Conservation (phyloP, 2,113 vertebrate species). For the Chionis minor region DNA sequence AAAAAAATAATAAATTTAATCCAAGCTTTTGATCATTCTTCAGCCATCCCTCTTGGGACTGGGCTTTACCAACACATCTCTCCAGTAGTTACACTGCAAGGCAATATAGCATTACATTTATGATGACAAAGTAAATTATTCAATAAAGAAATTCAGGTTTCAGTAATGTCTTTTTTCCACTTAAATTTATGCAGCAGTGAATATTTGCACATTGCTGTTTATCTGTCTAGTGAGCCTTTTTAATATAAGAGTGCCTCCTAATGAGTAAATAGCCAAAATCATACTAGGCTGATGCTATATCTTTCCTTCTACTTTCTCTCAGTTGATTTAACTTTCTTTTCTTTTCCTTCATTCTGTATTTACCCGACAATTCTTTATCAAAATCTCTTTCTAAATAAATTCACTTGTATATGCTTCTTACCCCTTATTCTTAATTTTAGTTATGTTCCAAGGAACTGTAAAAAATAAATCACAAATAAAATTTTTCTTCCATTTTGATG, state of each 20-base stretch:
- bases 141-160: slow-evolving; percentile 51
- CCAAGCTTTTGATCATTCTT: slow-evolving; percentile 58
- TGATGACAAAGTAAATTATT: slow-evolving; percentile 66
- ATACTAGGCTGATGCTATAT: neutral
- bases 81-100: slow-evolving; percentile 24
- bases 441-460: neutral
- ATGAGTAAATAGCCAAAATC: slow-evolving; percentile 1
- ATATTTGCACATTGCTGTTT: neutral
- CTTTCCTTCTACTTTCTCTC: neutral
- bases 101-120: slow-evolving; percentile 16
- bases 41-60: neutral
- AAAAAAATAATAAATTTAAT: neutral
- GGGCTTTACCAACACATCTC: slow-evolving; percentile 7
- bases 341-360: neutral
- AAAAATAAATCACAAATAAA: neutral
- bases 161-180: slow-evolving; percentile 20
- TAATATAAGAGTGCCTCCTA: neutral
- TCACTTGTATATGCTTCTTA: neutral
- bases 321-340: neutral
- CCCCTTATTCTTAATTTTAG: neutral
- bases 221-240: neutral
- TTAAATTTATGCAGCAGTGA: slow-evolving; percentile 14
- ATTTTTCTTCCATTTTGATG: neutral
- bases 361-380: neutral
- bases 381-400: neutral